Base-by-base conservation (phyloP, 2,888 invertebrate genomes). In the Melinaea marsaeus region DNA sequence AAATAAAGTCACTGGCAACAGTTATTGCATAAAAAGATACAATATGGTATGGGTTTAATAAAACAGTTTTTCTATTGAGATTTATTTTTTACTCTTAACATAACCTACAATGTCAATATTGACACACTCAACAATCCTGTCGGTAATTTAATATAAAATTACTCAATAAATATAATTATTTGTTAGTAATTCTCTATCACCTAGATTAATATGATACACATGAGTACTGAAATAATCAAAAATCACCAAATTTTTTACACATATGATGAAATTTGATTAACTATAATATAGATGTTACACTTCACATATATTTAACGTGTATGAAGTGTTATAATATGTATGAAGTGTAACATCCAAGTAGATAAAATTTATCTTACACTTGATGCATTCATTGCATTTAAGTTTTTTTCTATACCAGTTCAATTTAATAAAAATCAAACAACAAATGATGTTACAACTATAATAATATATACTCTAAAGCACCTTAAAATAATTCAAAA, bases 351-450 rank as follows among this genome's bases (percentile, higher is more conserved):
- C 79, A 84, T 79, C 77, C 68, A 70, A 78, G 83, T 81, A 89
- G 90, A 90, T 90, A 88, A 88, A 75, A 88, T 86, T 79, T 89
- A 90, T 89, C 88, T 90, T 90, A 90, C 90, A 87, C 85, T 85
- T 75, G 84, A 90, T 90, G 90, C 90, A 90, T 90, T 88, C 90
- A 90, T 90, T 88, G 89, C 90, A 90, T 90, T 86, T 83, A 83
- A 80, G 79, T 80, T 75, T 88, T 88, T 79, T 78, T 58, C 56
- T 51, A 11, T 46, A 81, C 81, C 80, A 88, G 88, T 90, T 90
- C 89, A 90, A 90, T 90, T 90, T 83, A 84, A 84, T 86, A 86
- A 83, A 86, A 90, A 90, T 89, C 88, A 90, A 90, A 90, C 90
- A 84, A 87, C 79, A 84, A 76, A 79, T 81, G 80, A 74, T 77